Base-by-base conservation (phyloP, 2,113 vertebrate genomes). In the Gnathochromis pfefferi region DNA sequence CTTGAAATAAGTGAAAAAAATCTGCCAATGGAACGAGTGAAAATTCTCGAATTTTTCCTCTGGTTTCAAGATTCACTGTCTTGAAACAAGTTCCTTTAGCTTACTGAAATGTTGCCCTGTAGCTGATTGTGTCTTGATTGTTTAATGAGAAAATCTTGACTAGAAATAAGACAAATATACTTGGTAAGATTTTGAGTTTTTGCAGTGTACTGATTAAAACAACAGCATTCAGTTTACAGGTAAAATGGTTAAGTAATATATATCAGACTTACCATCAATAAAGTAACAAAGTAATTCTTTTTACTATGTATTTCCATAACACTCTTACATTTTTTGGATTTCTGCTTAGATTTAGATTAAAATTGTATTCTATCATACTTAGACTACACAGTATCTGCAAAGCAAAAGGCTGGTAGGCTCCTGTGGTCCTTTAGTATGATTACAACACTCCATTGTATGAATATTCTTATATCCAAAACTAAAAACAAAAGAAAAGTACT, bases 401-500 rank as follows among this genome's bases (percentile, higher is more conserved):
- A 58, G 33, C 9, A 16, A 5, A 47, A 83, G 81, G 0, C 19
- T 68, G 63, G 19, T 68, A 68, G 11, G 63, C n/a, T 14, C 38
- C 38, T 1, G 38, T 73, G 68, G 21, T 68, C n/a, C 35, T 68
- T 68, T 80, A 26, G 42, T 31, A 33, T 3, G 6, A 40, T 38
- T 45, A 16, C 16, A 51, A 38, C 5, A 5, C 38, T 26, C 28
- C 53, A 31, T 28, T 14, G 3, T 40, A 47, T 38, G 2, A 13
- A 21, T 58, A 1, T 21, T 70, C 11, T 31, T 11, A 12, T 33
- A 51, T 45, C 47, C 60, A 9, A 84, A 79, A 80, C 90, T 83
- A 88, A 89, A 90, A 90, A 68, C 79, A 65, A 65, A 65, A 65
- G 9, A 65, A n/a, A 65, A 28, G 13, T 9, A 51, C 21, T 4